Base-by-base conservation (phyloP, 2,888 invertebrate genomes). In the Thymelicus lineola region DNA sequence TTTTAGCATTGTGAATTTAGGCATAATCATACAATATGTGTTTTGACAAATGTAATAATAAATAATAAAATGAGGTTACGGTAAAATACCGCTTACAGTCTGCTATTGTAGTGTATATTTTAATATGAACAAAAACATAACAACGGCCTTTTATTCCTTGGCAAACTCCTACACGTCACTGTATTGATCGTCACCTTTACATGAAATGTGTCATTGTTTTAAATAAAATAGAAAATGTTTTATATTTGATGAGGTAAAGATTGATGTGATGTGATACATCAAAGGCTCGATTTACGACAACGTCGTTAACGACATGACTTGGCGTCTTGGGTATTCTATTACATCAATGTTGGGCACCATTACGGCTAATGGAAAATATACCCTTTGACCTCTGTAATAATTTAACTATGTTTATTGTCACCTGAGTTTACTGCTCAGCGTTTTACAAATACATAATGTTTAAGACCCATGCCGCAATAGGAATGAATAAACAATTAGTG, bases 301-400 rank as follows among this genome's bases (percentile, higher is more conserved):
- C 57, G 68, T 62, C 55, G 62, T 68, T 68, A 62, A 68, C 68
- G 55, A 63, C 69, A 57, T 69, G 63, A 69, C 15, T 57, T 50
- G 38, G 28, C 69, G 58, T 58, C 58, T 62, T 69, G 50, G 58
- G 63, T 69, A 59, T 69, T 28, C 68, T 63, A 28, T 69, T 63
- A 58, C 69, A 63, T 63, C 67, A 67, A 67, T 48, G 62, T 63
- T 46, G 20, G 58, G 36, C 55, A 62, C 46, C 53, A 60, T 67
- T 67, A 67, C 20, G n/a, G 53, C 57, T 69, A 69, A 69, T 69
- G 69, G 69, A 63, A 48, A 57, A n/a, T 58, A 50, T 58, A 58
- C 48, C 62, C 69, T 48, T 69, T 69, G 57, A 63, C 50, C 69
- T 69, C 58, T 68, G 6, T 53, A 20, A 53, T 53, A 53, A 53